Base-by-base conservation (phyloP, 2,888 invertebrate genomes). In the Hetaerina titia region DNA sequence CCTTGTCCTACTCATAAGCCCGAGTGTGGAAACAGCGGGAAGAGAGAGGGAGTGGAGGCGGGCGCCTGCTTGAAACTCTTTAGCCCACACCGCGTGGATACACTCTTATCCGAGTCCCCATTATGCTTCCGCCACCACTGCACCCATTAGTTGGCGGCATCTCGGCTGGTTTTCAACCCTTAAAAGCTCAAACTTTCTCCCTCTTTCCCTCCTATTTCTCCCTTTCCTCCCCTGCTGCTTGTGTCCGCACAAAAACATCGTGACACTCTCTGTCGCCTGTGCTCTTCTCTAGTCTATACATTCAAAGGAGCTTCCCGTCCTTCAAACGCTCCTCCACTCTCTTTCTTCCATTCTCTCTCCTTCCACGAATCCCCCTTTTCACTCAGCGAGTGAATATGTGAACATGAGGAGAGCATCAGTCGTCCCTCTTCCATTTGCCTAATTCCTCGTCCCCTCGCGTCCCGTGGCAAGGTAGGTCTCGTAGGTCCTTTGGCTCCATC, bases 1-100 rank as follows among this genome's bases (percentile, higher is more conserved):
- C 69, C 92, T 92, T 92, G 92, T 92, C 92, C 69, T 25, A 25
- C n/a, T 45, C 69, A 74, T 74, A 69, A 92, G 69, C 69, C 81
- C 81, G 81, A 31, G 25, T 31, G 81, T 15, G 22, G 69, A 60
- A 45, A 69, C 22, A 89, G 60, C 11, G 60, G 60, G 89, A 64
- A 63, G 63, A 25, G 69, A 19, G 69, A 63, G 45, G 17, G 69
- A 45, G 11, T 69, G 19, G 22, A 31, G 13, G 15, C 90, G 69
- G 57, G 22, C 69, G n/a, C 69, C 31, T 31, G 25, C 31, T 81
- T 31, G 31, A 81, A 81, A 81, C 81, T 81, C 89, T 89, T 58
- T 58, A n/a, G 57, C 56, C 89, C 89, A 9, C 22, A 19, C 57
- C 89, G 9, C 89, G n/a, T 45, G 56, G 56, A 7, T 11, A n/a